Evolutionary conservation across 2,888 invertebrate genomes (phyloP), one percentile per base, ranked within the genome.

Genomic region (Conistra vaccinii): DNA sequence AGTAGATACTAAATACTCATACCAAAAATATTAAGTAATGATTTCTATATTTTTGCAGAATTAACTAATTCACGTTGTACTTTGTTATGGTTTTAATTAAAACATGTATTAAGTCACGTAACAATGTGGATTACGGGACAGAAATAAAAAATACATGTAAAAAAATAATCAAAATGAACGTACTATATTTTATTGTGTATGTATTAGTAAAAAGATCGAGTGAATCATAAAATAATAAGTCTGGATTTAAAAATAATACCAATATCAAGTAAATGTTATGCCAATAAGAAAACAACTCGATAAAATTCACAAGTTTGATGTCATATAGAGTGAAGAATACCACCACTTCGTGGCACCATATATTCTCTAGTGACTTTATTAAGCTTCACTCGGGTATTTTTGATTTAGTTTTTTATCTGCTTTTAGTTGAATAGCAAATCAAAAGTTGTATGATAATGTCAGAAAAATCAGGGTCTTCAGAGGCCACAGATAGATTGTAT

Each of bases 321-420:
- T 68, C 14, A 69, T 60, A 83, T 58, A 74, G 89, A 89, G 89
- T 42, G n/a, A 73, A 35, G 75, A 82, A 62, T 76, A 84, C 78
- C 68, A 63, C 39, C 26, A 51, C 1, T 23, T 29, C 69, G 23
- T 71, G 60, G 69, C n/a, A n/a, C n/a, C n/a, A 65, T 75, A 72
- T 29, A 58, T 32, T 51, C 26, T 61, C 39, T 32, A 61, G 5
- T 55, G 14, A 20, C 26, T 12, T 32, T n/a, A 17, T 1, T 23
- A 48, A 9, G 23, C 14, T 67, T 23, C n/a, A 51, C 14, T 55
- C n/a, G 6, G 0, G 17, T 55, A 53, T 39, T 61, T 58, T 42
- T 20, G n/a, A 0, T 70, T n/a, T 48, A 3, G 14, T 48, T 23
- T 63, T 63, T 12, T 14, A 23, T 17, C 10, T 0, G 17, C 3